Evolutionary conservation across 2,888 invertebrate genomes (phyloP).

Genomic region (Daptonema setosum): DNA sequence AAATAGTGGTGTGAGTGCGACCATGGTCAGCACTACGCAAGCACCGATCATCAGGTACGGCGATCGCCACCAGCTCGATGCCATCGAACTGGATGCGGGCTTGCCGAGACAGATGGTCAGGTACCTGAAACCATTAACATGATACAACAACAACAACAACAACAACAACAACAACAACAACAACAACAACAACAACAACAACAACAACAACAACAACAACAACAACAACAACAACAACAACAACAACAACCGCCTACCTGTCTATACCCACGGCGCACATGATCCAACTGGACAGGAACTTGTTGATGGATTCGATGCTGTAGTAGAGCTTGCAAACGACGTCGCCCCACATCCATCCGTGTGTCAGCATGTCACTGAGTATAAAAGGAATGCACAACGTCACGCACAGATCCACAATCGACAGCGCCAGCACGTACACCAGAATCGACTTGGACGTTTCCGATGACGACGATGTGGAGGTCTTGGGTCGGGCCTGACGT

Average conservation of each 20-base stretch:
- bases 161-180: too few relatives aligned
- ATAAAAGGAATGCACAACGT: constrained; percentile 8
- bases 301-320: constrained; percentile 14
- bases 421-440: constrained; percentile 23
- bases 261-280: constrained; percentile 16
- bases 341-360: constrained; percentile 16
- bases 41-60: neutral
- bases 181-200: too few relatives aligned
- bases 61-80: neutral
- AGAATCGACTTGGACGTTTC: too few relatives aligned
- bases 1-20: neutral
- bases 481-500: too few relatives aligned
- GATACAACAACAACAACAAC: too few relatives aligned
- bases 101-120: constrained; percentile 14
- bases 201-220: too few relatives aligned
- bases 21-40: neutral
- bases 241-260: too few relatives aligned
- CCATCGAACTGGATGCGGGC: neutral
- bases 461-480: too few relatives aligned
- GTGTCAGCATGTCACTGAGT: constrained; percentile 19
- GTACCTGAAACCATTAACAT: too few relatives aligned
- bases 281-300: constrained; percentile 15
- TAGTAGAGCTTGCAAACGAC: constrained; percentile 15
- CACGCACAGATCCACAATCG: constrained; percentile 13
- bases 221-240: too few relatives aligned